These are phyloP conservation scores for Probosciger aterrimus DNA, from an alignment of 2,113 vertebrate genomes.

Conservation along the genomic window DNA sequence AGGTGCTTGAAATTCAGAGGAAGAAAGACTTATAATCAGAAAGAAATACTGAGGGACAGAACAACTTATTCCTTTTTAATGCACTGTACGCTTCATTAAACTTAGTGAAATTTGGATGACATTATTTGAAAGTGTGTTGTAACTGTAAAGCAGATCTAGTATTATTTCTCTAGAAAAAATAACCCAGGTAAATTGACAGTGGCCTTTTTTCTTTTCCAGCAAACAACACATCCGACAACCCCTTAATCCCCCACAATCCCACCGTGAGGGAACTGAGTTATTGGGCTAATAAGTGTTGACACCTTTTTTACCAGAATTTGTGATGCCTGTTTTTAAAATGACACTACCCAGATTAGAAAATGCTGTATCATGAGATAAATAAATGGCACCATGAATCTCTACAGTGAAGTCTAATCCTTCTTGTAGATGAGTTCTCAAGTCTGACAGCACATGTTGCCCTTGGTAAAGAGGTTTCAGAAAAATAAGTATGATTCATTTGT, in stretches of 20 bases:
- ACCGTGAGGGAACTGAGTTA: background rate
- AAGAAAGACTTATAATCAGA: background rate
- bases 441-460: background rate
- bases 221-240: background rate
- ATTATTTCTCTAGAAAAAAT: background rate
- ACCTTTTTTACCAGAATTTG: constrained; percentile 24
- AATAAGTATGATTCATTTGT: background rate
- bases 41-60: background rate
- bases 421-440: constrained; percentile 15
- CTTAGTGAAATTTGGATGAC: background rate
- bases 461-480: background rate
- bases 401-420: constrained; percentile 36
- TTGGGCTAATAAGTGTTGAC: background rate
- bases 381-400: constrained; percentile 23
- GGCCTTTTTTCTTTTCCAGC: background rate
- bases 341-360: constrained; percentile 40
- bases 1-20: constrained; percentile 1
- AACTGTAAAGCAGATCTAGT: background rate
- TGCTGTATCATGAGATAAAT: constrained; percentile 33
- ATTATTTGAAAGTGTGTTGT: background rate
- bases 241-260: background rate
- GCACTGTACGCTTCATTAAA: background rate
- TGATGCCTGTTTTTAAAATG: constrained; percentile 33
- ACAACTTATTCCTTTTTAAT: background rate
- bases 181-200: background rate